Base-by-base conservation (phyloP, 1,140 invertebrate species). In the Babylonia areolata region DNA sequence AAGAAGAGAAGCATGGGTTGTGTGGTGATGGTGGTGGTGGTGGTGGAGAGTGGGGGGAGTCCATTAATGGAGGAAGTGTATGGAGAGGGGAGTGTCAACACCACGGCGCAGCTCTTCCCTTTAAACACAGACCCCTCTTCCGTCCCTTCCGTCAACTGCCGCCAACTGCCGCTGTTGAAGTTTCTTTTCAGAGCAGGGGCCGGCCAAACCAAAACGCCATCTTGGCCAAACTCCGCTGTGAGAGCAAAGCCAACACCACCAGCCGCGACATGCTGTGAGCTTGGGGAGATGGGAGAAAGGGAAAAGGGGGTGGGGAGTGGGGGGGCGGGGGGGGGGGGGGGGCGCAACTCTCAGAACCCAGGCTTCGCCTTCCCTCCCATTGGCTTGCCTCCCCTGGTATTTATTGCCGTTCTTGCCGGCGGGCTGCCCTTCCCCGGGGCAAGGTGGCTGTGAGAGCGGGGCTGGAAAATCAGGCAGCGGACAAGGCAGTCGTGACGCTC, bases 401-500 rank as follows among this genome's bases (percentile, higher is more conserved):
- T n/a, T n/a, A 12, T 12, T 33, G n/a, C 28, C n/a, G 35, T 75
- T 6, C 28, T 9, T 75, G 71, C 28, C 6, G 9, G 35, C 28
- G 20, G 46, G 6, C 12, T 42, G 5, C 15, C 31, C 31, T 33
- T 33, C 54, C 54, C 80, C 28, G n/a, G 46, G 80, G 46, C 80
- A 31, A 81, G n/a, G 35, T 81, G 33, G 2, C 80, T 31, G n/a
- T 37, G 40, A 42, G n/a, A n/a, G n/a, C n/a, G 75, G 75, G 5
- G 15, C 35, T 77, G 75, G 75, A 77, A 40, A 40, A 40, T 37
- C 35, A 37, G 75, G 37, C 33, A 40, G 75, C 37, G 15, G 33
- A 77, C 75, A 40, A 40, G 35, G 33, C 35, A 77, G 37, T 77
- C 75, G 75, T 77, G 75, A 77, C 75, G 75, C 75, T 42, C 80